Conservation (phyloP, 1,140 invertebrate genomes). For the Brachionus calyciflorus region DNA sequence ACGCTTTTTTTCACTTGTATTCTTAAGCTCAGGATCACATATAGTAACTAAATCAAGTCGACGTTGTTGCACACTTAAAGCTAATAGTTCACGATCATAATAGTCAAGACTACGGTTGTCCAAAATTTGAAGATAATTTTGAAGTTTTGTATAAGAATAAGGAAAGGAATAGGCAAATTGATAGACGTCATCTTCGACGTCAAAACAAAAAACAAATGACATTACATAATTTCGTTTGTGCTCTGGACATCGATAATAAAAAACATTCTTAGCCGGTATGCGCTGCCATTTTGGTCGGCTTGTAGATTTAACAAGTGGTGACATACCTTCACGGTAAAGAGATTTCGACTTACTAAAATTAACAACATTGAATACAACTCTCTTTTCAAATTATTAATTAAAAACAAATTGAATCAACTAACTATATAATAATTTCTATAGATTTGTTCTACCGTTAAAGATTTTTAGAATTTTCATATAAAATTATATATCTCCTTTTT, state of each 20-base stretch:
- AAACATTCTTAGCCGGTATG: slow-evolving; percentile 79
- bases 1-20: slow-evolving; percentile 62
- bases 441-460: too few species aligned
- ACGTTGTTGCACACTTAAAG: slow-evolving; percentile 76
- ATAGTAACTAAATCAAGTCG: slow-evolving; percentile 82
- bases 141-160: slow-evolving; percentile 84
- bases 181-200: slow-evolving; percentile 83
- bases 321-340: slow-evolving; percentile 82
- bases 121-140: slow-evolving; percentile 76
- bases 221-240: slow-evolving; percentile 88
- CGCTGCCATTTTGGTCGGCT: slow-evolving; percentile 84
- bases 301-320: slow-evolving; percentile 85
- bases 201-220: slow-evolving; percentile 88
- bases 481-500: too few species aligned
- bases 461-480: too few species aligned
- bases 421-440: too few species aligned
- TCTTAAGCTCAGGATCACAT: slow-evolving; percentile 66
- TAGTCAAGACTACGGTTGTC: slow-evolving; percentile 67
- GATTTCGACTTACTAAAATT: slow-evolving; percentile 89
- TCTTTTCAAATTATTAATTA: slow-evolving; percentile 64
- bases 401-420: too few species aligned
- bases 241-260: slow-evolving; percentile 83
- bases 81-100: slow-evolving; percentile 71
- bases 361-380: slow-evolving; percentile 93
- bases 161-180: slow-evolving; percentile 88